phyloP scores from a whole-genome alignment of 2,797 vertebrate genomes.

The Australoheros facetus region DNA sequence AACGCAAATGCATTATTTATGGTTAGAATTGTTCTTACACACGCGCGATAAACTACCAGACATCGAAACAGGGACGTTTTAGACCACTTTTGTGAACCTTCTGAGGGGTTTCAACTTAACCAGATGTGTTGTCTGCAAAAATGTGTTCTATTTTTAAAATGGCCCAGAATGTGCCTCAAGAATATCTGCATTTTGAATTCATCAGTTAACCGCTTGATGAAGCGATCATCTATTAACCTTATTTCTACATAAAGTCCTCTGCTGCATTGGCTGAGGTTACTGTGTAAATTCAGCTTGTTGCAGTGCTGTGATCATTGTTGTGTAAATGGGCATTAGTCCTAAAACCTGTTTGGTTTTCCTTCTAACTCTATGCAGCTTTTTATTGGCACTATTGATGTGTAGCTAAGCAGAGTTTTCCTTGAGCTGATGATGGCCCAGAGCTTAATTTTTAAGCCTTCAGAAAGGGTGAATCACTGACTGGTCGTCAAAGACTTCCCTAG shows the following conservation, averaged over 20 bases:
- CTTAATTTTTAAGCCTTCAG: too few species aligned
- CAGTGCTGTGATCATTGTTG: background rate
- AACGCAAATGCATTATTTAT: background rate
- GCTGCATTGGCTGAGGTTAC: background rate
- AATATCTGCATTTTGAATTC: background rate
- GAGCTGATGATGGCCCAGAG: too few species aligned
- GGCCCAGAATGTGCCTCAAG: background rate
- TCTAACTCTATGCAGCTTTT: background rate
- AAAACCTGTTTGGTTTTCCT: background rate
- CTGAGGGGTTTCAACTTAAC: background rate
- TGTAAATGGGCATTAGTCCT: background rate
- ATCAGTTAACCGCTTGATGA: background rate
- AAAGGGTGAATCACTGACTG: too few species aligned
- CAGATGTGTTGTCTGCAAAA: background rate
- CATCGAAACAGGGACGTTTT: background rate
- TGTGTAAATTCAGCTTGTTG: background rate
- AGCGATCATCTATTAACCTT: background rate
- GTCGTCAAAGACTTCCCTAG: too few species aligned
- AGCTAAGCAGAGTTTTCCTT: too few species aligned
- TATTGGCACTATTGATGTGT: too few species aligned
- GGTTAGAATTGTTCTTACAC: background rate
- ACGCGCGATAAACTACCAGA: fast-evolving
- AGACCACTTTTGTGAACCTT: background rate
- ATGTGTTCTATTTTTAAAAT: background rate
- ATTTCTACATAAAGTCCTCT: background rate